These are phyloP conservation scores for Callosobruchus maculatus DNA, from an alignment of 2,888 invertebrate species.

Conservation along the genomic window DNA sequence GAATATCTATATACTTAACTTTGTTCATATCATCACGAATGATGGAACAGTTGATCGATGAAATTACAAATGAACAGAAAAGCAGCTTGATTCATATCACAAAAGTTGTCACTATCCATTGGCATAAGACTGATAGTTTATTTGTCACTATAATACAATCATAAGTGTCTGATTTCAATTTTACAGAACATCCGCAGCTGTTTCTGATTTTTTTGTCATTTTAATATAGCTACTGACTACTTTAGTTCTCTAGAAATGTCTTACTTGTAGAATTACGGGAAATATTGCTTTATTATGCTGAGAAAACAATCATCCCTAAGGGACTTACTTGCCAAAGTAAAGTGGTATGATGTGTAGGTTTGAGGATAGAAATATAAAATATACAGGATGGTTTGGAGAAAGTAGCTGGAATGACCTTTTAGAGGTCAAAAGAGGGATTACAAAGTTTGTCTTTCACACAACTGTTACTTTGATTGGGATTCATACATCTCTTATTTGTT, in stretches of 20 bases:
- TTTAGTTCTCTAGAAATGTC: not conserved
- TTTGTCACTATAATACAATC: not conserved
- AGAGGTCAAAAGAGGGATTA: not conserved
- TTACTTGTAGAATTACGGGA: not conserved
- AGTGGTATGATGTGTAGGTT: not conserved
- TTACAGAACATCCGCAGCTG: not conserved
- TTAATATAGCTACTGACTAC: not conserved
- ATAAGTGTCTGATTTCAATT: not conserved
- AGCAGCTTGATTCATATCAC: not conserved
- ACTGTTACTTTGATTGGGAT: no score
- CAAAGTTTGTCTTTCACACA: no score
- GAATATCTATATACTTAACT: no score
- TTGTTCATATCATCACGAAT: no score
- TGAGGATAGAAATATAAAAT: not conserved
- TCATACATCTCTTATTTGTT: no score
- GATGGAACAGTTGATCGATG: not conserved
- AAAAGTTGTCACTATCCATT: not conserved
- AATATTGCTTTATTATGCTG: not conserved
- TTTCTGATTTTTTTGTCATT: not conserved
- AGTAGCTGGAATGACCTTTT: not conserved
- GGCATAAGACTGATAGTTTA: not conserved
- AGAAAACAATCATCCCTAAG: not conserved
- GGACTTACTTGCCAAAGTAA: not conserved
- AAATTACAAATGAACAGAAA: not conserved
- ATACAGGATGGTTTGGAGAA: not conserved